A percentile compares a stretch with the other conserved stretches of the same genome.
Evolutionary conservation across 1,140 invertebrate genomes (phyloP).

Genomic region (Aphaenogaster rudis): DNA sequence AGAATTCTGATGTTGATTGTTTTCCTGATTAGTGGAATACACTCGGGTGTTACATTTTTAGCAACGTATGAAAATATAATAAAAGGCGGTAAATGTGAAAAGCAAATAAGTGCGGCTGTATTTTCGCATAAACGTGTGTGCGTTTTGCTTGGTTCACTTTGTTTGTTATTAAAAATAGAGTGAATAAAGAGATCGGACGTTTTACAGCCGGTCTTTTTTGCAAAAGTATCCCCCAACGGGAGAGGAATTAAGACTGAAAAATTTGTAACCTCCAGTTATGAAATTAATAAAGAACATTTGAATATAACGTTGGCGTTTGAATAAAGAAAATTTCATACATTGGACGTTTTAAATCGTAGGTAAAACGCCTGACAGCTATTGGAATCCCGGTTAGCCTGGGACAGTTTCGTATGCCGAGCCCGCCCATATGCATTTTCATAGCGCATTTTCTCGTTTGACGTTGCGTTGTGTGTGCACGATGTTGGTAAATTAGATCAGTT

Average conservation of each 20-base stretch:
- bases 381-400: slow-evolving; percentile 20
- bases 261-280: background rate
- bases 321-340: background rate
- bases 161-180: background rate
- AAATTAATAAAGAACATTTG: background rate
- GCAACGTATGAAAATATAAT: background rate
- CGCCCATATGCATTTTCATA: slow-evolving; percentile 43
- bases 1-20: background rate
- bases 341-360: slow-evolving; percentile 20
- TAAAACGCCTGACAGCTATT: slow-evolving; percentile 21
- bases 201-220: background rate
- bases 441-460: slow-evolving; percentile 43
- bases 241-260: background rate
- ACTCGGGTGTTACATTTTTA: background rate
- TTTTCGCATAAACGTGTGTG: background rate
- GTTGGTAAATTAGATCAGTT: slow-evolving; percentile 31
- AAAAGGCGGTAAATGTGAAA: background rate
- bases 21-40: background rate
- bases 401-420: background rate
- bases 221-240: background rate
- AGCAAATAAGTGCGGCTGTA: background rate
- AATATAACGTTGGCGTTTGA: background rate
- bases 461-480: slow-evolving; percentile 12
- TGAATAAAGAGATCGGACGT: background rate
- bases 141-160: background rate